phyloP scores from a whole-genome alignment of 2,113 vertebrate species.

The Castor canadensis region DNA sequence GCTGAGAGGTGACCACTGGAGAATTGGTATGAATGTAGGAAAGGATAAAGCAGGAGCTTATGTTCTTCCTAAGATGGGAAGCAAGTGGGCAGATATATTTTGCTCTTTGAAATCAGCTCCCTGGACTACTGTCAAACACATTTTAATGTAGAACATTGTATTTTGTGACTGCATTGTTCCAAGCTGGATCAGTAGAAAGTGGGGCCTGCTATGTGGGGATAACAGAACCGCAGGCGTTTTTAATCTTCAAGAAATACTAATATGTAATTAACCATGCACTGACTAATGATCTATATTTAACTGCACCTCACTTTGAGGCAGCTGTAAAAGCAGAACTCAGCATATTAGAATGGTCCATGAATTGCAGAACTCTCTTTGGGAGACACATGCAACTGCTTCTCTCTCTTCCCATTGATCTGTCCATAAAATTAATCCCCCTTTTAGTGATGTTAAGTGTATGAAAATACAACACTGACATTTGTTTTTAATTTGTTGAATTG shows the following conservation, averaged over 20 bases:
- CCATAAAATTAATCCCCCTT: background rate
- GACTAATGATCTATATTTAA: constrained; percentile 65
- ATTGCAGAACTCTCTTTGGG: background rate
- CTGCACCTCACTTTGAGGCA: constrained; percentile 4
- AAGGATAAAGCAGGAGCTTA: background rate
- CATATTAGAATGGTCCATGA: background rate
- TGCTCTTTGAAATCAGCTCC: background rate
- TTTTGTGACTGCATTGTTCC: constrained; percentile 43
- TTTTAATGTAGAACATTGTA: constrained; percentile 27
- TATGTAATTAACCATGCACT: constrained; percentile 58
- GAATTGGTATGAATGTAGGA: background rate
- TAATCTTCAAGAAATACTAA: constrained; percentile 36
- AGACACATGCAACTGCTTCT: background rate
- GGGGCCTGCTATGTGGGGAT: background rate
- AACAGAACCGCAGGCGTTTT: constrained; percentile 51
- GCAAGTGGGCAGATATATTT: background rate
- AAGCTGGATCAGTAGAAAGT: constrained; percentile 48
- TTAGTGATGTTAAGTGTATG: background rate
- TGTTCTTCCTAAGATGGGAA: background rate
- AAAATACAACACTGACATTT: background rate
- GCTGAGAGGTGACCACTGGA: background rate
- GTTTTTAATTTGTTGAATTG: background rate
- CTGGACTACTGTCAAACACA: background rate
- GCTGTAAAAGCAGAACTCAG: constrained; percentile 29
- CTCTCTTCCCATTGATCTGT: background rate